Percentiles rank a stretch among this genome's conserved stretches.
Evolutionary conservation across 1,140 invertebrate species (phyloP).

Genomic region (Aphaenogaster ashmeadi): DNA sequence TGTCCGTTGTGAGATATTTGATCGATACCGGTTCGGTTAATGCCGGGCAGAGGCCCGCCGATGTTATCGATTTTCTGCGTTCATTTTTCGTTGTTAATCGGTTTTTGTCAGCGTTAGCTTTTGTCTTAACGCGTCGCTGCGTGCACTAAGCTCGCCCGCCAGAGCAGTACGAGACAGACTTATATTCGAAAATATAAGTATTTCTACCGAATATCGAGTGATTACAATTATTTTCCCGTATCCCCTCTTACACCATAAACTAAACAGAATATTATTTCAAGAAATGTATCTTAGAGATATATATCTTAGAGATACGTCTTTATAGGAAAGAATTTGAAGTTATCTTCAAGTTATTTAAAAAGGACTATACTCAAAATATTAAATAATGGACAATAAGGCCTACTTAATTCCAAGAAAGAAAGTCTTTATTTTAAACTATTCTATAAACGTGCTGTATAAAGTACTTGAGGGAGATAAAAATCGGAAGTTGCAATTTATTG

Average conservation of each 20-base stretch:
- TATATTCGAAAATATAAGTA: too few relatives aligned
- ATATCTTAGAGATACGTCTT: neutral
- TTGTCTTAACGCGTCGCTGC: too few relatives aligned
- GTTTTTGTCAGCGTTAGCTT: too few relatives aligned
- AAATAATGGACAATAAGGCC: neutral
- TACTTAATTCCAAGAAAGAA: neutral
- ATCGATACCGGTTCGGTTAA: too few relatives aligned
- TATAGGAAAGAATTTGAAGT: neutral
- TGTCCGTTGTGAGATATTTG: too few relatives aligned
- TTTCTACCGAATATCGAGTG: too few relatives aligned
- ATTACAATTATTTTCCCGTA: too few relatives aligned
- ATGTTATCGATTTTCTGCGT: too few relatives aligned
- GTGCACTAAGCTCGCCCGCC: too few relatives aligned
- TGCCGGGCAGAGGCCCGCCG: too few relatives aligned
- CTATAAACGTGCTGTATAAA: neutral
- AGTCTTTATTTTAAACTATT: neutral
- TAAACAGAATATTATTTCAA: constrained; percentile 14
- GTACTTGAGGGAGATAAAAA: neutral
- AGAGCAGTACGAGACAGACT: too few relatives aligned
- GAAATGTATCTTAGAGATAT: neutral
- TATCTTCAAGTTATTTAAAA: neutral
- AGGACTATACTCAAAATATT: neutral
- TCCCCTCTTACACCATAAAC: neutral
- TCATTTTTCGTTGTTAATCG: too few relatives aligned
- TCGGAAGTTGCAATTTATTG: neutral